phyloP scores from a whole-genome alignment of 2,113 vertebrate species.

The Geococcyx californianus region DNA sequence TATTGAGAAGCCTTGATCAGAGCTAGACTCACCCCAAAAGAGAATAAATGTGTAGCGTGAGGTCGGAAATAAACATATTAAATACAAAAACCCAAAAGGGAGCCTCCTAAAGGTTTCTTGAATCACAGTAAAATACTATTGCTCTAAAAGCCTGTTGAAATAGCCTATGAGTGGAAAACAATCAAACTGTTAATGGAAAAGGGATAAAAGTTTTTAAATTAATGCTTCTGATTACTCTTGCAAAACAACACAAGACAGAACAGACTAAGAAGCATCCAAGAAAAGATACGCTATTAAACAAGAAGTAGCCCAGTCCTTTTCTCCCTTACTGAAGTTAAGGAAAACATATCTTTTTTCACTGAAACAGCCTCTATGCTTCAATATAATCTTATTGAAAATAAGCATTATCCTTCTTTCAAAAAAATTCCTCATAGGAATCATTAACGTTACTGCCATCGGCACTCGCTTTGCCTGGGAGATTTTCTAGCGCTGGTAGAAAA shows the following conservation, averaged over 20 bases:
- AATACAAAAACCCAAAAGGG: not conserved
- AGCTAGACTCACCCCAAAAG: not conserved
- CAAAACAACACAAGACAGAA: not conserved
- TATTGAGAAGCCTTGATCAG: not conserved
- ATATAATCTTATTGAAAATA: not conserved
- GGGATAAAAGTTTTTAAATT: not conserved
- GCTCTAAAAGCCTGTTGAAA: not conserved
- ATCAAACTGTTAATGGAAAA: not conserved
- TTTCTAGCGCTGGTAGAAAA: not conserved
- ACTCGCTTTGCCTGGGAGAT: not conserved
- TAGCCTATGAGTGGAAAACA: not conserved
- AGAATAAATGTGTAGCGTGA: not conserved
- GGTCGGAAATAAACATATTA: not conserved
- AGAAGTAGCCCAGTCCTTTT: not conserved
- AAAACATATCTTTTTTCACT: not conserved
- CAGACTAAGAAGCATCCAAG: not conserved
- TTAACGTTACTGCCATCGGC: not conserved
- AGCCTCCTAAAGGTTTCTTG: not conserved
- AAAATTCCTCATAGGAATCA: not conserved
- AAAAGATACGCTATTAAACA: not conserved
- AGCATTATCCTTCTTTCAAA: not conserved
- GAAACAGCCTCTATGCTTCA: not conserved
- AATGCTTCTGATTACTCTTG: not conserved
- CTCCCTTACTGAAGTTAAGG: not conserved
- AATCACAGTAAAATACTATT: not conserved